Conservation (phyloP, 2,113 vertebrate species). For the Odobenus rosmarus region DNA sequence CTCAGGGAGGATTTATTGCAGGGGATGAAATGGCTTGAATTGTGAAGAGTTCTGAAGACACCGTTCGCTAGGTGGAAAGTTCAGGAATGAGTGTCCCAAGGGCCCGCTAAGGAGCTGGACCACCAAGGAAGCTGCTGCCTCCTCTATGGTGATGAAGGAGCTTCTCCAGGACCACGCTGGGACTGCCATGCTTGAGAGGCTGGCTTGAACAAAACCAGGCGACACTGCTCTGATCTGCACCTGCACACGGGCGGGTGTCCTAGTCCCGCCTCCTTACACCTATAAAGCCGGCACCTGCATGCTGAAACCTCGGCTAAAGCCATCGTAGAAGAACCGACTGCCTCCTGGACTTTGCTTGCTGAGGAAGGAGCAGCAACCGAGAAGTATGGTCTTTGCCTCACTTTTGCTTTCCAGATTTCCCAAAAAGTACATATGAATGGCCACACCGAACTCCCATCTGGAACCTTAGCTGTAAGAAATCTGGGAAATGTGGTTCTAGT, state of each 20-base stretch:
- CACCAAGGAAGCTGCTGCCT: not conserved
- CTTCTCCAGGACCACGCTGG: not conserved
- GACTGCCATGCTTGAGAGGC: not conserved
- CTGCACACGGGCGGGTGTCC: not conserved
- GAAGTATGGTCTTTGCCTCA: not conserved
- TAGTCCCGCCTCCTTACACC: not conserved
- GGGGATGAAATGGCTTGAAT: not conserved
- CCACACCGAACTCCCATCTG: not conserved
- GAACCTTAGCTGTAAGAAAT: not conserved
- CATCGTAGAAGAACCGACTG: not conserved
- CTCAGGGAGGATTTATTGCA: not conserved
- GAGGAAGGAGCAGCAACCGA: not conserved
- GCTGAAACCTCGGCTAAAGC: not conserved
- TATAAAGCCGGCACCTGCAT: too few species aligned
- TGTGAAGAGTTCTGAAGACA: not conserved
- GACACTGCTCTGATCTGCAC: not conserved
- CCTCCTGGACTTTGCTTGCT: not conserved
- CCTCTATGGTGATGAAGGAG: not conserved
- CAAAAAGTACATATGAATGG: not conserved
- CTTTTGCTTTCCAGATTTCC: not conserved
- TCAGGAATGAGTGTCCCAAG: not conserved
- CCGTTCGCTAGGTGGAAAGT: not conserved
- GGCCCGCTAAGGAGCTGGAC: not conserved
- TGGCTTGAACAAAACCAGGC: not conserved
- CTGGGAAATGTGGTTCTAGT: not conserved